A percentile compares a stretch with the other conserved stretches of the same genome.
These are phyloP conservation scores for Brachionus angularis DNA, from an alignment of 1,140 invertebrate species.

Conservation along the genomic window DNA sequence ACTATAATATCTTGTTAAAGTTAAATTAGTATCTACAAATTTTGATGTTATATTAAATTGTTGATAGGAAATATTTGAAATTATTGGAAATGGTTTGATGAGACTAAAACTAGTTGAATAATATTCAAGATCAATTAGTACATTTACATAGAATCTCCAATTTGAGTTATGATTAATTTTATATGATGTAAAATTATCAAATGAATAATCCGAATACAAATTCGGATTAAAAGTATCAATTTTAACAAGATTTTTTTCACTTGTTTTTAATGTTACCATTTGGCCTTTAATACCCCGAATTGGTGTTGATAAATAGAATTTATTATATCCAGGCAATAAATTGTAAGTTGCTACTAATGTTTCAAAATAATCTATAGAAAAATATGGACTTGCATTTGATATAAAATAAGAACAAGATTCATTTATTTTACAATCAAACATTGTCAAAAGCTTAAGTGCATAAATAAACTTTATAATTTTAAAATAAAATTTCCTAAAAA, in stretches of 20 bases:
- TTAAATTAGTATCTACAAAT: conserved; percentile 3
- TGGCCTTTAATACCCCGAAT: background rate
- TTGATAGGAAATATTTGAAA: background rate
- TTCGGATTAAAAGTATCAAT: conserved; percentile 3
- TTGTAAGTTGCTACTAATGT: no score
- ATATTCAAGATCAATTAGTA: background rate
- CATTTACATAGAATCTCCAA: conserved; percentile 23
- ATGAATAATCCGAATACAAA: background rate
- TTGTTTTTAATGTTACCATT: background rate
- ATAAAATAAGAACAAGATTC: no score
- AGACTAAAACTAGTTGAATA: background rate
- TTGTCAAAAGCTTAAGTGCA: no score
- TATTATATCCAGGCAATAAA: background rate
- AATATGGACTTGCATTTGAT: background rate
- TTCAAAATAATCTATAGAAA: no score
- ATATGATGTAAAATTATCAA: background rate
- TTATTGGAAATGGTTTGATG: background rate
- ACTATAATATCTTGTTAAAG: background rate
- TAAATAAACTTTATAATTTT: no score
- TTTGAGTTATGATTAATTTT: background rate
- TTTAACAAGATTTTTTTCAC: background rate
- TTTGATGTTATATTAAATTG: background rate
- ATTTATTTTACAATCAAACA: no score
- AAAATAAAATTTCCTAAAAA: no score
- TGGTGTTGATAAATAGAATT: background rate